Base-by-base conservation (phyloP, 2,888 invertebrate genomes). In the Xestia rhomboidea region DNA sequence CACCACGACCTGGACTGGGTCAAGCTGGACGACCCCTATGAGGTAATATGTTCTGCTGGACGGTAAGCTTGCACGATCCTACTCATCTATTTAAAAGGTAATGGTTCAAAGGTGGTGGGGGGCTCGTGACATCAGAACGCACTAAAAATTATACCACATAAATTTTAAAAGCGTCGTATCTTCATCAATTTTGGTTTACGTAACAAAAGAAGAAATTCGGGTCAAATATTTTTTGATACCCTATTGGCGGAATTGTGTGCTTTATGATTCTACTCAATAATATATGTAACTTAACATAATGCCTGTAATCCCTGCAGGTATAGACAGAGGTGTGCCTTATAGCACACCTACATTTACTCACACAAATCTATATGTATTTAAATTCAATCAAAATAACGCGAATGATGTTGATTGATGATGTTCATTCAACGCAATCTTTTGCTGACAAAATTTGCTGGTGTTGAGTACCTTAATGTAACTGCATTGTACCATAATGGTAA, bases 1-100 rank as follows among this genome's bases (percentile, higher is more conserved):
- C 97, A 76, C 92, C 97, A 83, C 93, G 97, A 88, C 94, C 97
- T 84, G 94, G 97, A 97, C 89, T 97, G 98, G 97, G 98, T 98
- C 80, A 98, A 97, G 88, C 96, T 98, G n/a, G 96, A 97, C 73
- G 97, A 97, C 79, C 96, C 97, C 10, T 97, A 97, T 84, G 97
- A 97, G 95, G 97, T 97, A 83, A 72, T 70, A 27, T 70, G 21
- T 24, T 24, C 18, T 6, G 70, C 27, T 74, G 73, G 49, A 49
- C 8, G 73, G 38, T 24, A 24, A 38, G 2, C 8, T 27, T 41
- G 11, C 38, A 44, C n/a, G 41, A 11, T 54, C n/a, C 3, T 60
- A 27, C 38, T 74, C 0, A 7, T 46, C 38, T 4, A 24, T 38
- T 60, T 30, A 1, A n/a, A 44, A n/a, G 41, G 21, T 44, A n/a